Percentiles rank a stretch among this genome's conserved stretches.
phyloP scores from a whole-genome alignment of 1,140 invertebrate species.

The Trachelipus rathkii region DNA sequence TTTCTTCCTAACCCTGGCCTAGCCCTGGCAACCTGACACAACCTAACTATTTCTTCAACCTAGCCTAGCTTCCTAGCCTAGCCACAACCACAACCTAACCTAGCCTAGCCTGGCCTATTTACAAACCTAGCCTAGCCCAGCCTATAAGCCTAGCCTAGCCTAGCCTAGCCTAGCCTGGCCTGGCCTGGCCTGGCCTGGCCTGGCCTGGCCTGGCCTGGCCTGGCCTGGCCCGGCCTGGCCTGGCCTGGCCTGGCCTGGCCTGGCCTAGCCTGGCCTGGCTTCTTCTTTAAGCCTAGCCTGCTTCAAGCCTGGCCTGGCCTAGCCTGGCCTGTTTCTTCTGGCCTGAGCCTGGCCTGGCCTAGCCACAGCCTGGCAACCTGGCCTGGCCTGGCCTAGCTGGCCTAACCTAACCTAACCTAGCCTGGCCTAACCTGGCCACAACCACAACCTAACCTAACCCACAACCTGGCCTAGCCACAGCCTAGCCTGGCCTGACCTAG shows the following conservation, averaged over 20 bases:
- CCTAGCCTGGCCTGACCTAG: too few species aligned
- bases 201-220: too few species aligned
- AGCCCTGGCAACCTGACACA: not conserved
- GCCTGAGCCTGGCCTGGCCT: conserved; percentile 4
- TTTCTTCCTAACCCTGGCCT: conserved; percentile 20
- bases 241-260: conserved; percentile 12
- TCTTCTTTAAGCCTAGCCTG: not conserved
- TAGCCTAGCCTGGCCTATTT: conserved; percentile 9
- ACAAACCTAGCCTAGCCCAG: conserved; percentile 8
- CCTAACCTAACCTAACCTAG: conserved; percentile 13
- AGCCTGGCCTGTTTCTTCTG: not conserved
- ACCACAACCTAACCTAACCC: too few species aligned
- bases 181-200: too few species aligned
- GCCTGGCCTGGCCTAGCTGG: conserved; percentile 12
- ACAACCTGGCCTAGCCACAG: too few species aligned
- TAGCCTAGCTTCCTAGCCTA: not conserved
- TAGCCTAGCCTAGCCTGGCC: conserved; percentile 13
- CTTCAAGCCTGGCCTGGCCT: not conserved
- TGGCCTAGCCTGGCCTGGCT: conserved; percentile 12
- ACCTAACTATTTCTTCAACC: not conserved
- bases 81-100: too few species aligned
- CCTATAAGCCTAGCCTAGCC: conserved; percentile 6
- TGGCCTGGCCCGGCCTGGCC: conserved; percentile 12
- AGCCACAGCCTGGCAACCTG: conserved; percentile 12
- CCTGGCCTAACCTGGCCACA: not conserved